phyloP scores from a whole-genome alignment of 2,888 invertebrate genomes.

The Drosophila neonasuta region DNA sequence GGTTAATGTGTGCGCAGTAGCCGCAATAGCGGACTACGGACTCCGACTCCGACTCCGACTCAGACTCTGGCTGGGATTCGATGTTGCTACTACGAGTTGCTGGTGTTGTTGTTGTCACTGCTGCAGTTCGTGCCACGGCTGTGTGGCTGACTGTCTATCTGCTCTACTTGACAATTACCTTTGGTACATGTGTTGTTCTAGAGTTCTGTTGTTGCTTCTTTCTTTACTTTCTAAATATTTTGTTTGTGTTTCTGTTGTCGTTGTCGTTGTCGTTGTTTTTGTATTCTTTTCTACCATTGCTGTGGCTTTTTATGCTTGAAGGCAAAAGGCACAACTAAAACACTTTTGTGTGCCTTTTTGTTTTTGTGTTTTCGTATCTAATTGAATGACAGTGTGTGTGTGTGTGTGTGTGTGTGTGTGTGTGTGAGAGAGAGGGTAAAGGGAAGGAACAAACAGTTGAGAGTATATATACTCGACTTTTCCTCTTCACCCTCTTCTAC shows the following conservation, averaged over 20 bases:
- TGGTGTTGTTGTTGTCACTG: constrained; percentile 21
- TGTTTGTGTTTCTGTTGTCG: constrained; percentile 41
- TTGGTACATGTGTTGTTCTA: constrained; percentile 69
- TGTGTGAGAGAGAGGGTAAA: neutral
- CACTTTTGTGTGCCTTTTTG: constrained; percentile 62
- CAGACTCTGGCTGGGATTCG: constrained; percentile 10
- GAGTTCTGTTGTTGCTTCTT: constrained; percentile 60
- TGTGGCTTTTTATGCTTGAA: constrained; percentile 47
- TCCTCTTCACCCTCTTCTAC: neutral
- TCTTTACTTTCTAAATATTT: constrained; percentile 77
- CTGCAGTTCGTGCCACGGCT: constrained; percentile 67
- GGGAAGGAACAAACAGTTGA: constrained; percentile 14
- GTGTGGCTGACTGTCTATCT: constrained; percentile 35
- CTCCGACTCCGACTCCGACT: constrained; percentile 12
- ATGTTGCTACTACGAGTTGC: constrained; percentile 21
- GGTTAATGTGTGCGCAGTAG: constrained; percentile 65
- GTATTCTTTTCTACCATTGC: constrained; percentile 29
- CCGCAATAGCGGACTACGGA: constrained; percentile 26
- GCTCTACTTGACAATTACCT: constrained; percentile 76
- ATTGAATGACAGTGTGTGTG: constrained; percentile 61
- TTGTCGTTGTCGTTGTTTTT: constrained; percentile 31
- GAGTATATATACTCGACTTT: neutral
- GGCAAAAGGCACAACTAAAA: constrained; percentile 63
- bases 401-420: neutral
- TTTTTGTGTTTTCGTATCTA: constrained; percentile 71